Evolutionary conservation across 2,888 invertebrate genomes (phyloP), one percentile per base, ranked within the genome.

Genomic region (Saturnia pavonia): DNA sequence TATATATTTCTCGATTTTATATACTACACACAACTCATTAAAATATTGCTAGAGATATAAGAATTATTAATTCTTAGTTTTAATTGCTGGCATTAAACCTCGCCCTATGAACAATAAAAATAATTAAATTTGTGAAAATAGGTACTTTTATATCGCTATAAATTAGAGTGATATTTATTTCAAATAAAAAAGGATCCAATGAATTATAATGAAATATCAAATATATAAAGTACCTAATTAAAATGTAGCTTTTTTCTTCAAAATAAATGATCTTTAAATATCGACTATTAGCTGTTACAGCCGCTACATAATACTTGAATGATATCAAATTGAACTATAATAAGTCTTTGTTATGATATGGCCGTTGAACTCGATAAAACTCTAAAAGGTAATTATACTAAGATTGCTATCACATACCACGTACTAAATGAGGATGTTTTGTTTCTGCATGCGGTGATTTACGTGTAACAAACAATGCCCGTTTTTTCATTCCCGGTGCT

Each of bases 361-460:
- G 81, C 75, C 77, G 73, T 75, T 80, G 80, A 80, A 80, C 80
- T 71, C 43, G 22, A 73, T 70, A 74, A 87, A 86, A 86, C 85
- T 85, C 85, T 79, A 78, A 85, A 85, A 85, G 84, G 84, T 90
- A 91, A 92, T 91, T 91, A 89, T 82, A 74, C 72, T 45, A 72
- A 84, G 91, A 92, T 92, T 75, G 73, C 80, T 88, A 92, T 92
- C 91, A 74, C 72, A 73, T 74, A 75, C 74, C 76, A 78, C 74
- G 78, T 79, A 84, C 82, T 80, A 86, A 87, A 86, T 85, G 86
- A 88, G 88, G 86, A 89, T 89, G 90, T 88, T 88, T 86, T 87
- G 87, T 87, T 86, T 84, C 79, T 78, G 77, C 73, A 74, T 75
- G 75, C 75, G 76, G 72, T 63, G 69, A 70, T 70, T 74, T 72